Conservation (phyloP, 2,888 invertebrate species). For the Drosophila emarginata region DNA sequence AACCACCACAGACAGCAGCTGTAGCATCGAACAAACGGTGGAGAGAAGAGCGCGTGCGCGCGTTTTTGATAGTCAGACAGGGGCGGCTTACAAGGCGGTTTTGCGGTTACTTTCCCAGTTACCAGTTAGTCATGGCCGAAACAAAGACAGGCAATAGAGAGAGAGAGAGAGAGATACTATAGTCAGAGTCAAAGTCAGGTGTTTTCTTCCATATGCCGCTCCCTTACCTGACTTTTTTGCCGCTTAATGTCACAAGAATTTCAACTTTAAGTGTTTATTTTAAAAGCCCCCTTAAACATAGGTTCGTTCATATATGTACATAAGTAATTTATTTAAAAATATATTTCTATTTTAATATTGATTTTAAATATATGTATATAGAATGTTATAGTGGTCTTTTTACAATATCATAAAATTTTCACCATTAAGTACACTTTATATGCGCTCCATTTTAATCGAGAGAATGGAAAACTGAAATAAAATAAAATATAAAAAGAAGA, state of each 20-base stretch:
- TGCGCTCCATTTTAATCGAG: too few relatives aligned
- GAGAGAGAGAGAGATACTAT: not conserved
- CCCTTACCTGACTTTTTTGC: not conserved
- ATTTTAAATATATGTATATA: too few relatives aligned
- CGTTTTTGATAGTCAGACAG: constrained; percentile 52
- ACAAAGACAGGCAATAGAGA: constrained; percentile 30
- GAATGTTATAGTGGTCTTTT: too few relatives aligned
- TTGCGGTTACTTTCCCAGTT: constrained; percentile 33
- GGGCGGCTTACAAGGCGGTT: constrained; percentile 41
- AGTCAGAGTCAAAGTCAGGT: constrained; percentile 52
- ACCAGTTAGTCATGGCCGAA: constrained; percentile 32
- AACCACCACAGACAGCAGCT: constrained; percentile 31
- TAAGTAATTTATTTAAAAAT: too few relatives aligned
- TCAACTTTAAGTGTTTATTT: not conserved
- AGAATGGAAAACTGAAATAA: too few relatives aligned
- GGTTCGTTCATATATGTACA: too few relatives aligned
- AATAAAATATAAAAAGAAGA: too few relatives aligned
- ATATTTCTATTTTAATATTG: too few relatives aligned
- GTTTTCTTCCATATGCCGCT: constrained; percentile 20
- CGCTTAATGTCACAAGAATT: not conserved
- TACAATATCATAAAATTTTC: too few relatives aligned
- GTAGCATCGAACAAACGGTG: constrained; percentile 16
- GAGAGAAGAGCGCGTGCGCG: constrained; percentile 69
- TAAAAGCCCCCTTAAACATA: too few relatives aligned
- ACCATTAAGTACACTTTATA: too few relatives aligned